phyloP scores from a whole-genome alignment of 2,888 invertebrate genomes.

The Troglohyphantes excavatus region DNA sequence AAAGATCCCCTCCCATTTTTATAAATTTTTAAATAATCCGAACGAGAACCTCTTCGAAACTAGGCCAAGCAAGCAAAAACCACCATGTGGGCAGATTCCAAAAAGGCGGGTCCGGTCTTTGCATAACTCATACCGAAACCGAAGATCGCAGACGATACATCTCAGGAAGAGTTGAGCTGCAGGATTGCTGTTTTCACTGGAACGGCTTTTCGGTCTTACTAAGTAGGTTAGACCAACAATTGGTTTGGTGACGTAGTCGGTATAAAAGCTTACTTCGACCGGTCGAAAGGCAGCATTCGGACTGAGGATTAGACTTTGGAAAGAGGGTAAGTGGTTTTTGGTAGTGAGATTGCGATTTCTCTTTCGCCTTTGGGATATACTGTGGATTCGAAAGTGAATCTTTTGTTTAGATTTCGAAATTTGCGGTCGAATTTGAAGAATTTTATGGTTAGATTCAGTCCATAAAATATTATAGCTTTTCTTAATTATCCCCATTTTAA shows the following conservation, averaged over 20 bases:
- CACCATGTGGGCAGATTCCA: slow-evolving; percentile 62
- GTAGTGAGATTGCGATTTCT: background rate
- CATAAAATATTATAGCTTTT: too few relatives aligned
- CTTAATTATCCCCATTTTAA: too few relatives aligned
- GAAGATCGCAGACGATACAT: slow-evolving; percentile 44
- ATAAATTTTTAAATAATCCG: background rate
- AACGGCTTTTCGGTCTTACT: background rate
- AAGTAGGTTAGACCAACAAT: slow-evolving; percentile 67
- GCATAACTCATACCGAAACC: slow-evolving; percentile 52
- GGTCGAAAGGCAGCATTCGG: slow-evolving; percentile 36
- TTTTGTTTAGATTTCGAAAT: background rate
- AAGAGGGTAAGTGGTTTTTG: slow-evolving; percentile 60
- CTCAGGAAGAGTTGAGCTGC: background rate
- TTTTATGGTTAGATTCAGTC: too few relatives aligned
- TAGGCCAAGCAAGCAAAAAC: slow-evolving; percentile 66
- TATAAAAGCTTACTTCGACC: slow-evolving; percentile 67
- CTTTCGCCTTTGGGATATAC: background rate
- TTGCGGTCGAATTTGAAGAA: background rate
- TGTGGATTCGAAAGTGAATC: background rate
- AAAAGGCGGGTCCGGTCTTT: slow-evolving; percentile 61
- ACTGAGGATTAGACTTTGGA: slow-evolving; percentile 26
- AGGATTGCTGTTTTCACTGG: slow-evolving; percentile 15
- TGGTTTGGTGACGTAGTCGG: slow-evolving; percentile 73
- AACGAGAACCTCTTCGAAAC: slow-evolving; percentile 28
- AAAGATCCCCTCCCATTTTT: background rate